Percentiles rank a stretch among this genome's conserved stretches.
Evolutionary conservation across 2,113 vertebrate genomes (phyloP).

Genomic region (Trogon surrucura): DNA sequence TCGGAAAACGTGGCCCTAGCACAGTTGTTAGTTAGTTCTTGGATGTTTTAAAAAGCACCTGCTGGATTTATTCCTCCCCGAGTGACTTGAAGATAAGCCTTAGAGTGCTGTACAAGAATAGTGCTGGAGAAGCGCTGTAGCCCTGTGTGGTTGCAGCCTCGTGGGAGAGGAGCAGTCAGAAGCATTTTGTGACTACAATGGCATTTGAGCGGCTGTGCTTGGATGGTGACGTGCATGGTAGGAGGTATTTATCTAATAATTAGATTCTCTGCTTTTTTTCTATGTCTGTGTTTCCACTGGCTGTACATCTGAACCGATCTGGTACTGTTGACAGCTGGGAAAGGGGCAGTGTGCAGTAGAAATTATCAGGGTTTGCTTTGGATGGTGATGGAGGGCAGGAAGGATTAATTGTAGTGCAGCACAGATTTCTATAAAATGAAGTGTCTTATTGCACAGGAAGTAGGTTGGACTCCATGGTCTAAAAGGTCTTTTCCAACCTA

Average conservation of each 20-base stretch:
- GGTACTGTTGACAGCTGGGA: neutral
- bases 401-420: neutral
- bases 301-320: neutral
- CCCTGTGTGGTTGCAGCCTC: neutral
- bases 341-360: neutral
- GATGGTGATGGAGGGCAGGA: neutral
- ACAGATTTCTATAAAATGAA: neutral
- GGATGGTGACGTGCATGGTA: neutral
- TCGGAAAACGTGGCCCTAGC: neutral
- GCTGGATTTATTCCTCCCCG: neutral
- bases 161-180: neutral
- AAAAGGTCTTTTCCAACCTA: too few species aligned
- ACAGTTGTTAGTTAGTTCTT: neutral
- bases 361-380: neutral
- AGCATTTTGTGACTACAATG: neutral
- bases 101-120: neutral
- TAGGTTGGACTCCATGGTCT: neutral
- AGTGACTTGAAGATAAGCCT: neutral
- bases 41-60: neutral
- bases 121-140: neutral
- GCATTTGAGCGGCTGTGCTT: neutral
- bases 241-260: neutral
- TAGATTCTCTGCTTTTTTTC: neutral
- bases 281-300: neutral
- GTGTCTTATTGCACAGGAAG: neutral